phyloP scores from a whole-genome alignment of 2,888 invertebrate genomes.

The Acanthosepion esculentum region DNA sequence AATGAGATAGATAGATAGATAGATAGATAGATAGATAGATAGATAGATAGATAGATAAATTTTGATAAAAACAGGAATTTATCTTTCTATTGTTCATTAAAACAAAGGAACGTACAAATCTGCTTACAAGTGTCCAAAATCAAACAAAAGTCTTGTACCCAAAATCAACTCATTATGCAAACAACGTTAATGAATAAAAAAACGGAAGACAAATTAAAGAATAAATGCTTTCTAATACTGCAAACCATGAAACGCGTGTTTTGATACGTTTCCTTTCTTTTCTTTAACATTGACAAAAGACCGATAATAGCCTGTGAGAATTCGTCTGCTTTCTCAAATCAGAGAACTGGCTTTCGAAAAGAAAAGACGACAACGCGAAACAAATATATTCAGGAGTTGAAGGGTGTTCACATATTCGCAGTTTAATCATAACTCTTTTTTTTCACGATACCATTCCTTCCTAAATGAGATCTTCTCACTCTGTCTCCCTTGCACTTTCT shows the following conservation, averaged over 20 bases:
- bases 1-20: neutral
- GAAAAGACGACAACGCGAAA: too few relatives aligned
- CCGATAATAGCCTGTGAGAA: neutral
- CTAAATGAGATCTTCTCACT: neutral
- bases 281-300: neutral
- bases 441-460: too few relatives aligned
- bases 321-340: neutral
- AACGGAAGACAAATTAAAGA: neutral
- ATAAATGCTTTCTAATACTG: neutral
- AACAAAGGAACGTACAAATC: neutral
- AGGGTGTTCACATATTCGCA: too few relatives aligned
- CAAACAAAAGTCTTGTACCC: neutral
- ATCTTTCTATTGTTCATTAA: neutral
- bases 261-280: neutral
- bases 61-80: neutral
- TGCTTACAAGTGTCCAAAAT: neutral
- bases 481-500: too few relatives aligned
- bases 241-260: neutral
- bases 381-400: too few relatives aligned
- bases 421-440: too few relatives aligned
- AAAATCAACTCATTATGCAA: neutral
- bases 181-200: neutral
- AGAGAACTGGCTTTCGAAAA: too few relatives aligned
- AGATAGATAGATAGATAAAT: neutral
- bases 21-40: neutral